Evolutionary conservation across 2,113 vertebrate genomes (phyloP), one percentile per base, ranked within the genome.

Genomic region (Corythornis madagascariensis): DNA sequence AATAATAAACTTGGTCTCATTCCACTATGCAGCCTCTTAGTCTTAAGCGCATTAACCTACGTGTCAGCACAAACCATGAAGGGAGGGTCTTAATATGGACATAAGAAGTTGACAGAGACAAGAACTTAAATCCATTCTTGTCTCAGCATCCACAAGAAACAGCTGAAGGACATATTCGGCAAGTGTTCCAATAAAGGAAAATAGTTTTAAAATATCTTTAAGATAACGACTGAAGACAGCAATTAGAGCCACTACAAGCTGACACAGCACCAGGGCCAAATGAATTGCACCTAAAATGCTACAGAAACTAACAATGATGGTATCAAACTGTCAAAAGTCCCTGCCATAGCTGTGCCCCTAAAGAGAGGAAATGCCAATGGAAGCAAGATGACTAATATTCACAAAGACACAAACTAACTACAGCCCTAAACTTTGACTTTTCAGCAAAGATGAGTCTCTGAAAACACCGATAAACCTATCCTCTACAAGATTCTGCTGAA

Each of bases 161-260:
- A 83, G 50, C 63, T 63, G 47, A 73, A 85, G 64, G 86, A 80
- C 75, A 88, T 48, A 53, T 57, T 69, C 42, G 66, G 67, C 64
- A 86, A 80, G 72, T 10, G 61, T 73, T 70, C 43, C 64, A 61
- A 20, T 45, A 24, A 12, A 80, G 43, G 31, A 83, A 76, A 85
- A 83, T 0, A 70, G 35, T 48, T 91, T 53, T 90, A 83, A 88
- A 88, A 55, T 76, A 73, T 40, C 66, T 85, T 72, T 26, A 60
- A 7, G 86, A 73, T 79, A 69, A 82, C 14, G 40, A 88, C 28
- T 20, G 57, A 45, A 53, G 64, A 53, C 24, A n/a, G 79, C 45
- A 80, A 80, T 88, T 80, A 90, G 74, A 91, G 79, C 5, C 13
- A 40, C 55, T 76, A 55, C 25, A 73, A 82, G 63, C 63, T 86